Percentiles rank a stretch among this genome's conserved stretches.
Evolutionary conservation across 2,797 vertebrate genomes (phyloP).

Genomic region (Erpetoichthys calabaricus): DNA sequence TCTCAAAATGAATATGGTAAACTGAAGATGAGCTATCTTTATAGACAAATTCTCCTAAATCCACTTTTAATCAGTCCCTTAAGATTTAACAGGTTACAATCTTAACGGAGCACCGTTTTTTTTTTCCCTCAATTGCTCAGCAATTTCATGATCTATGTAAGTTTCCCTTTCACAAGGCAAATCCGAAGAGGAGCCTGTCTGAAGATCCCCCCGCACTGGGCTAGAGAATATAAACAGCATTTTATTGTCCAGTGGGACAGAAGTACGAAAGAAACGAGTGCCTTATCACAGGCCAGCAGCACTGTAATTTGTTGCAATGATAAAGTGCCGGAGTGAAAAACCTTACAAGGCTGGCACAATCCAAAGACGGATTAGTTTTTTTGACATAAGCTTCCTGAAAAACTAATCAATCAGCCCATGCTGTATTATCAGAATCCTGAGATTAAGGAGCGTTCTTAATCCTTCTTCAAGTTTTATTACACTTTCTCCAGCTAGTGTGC

Average conservation of each 20-base stretch:
- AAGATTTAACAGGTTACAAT: constrained; percentile 23
- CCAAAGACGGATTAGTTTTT: constrained; percentile 88
- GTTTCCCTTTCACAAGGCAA: constrained; percentile 33
- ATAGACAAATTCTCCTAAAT: constrained; percentile 33
- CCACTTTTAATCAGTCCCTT: constrained; percentile 42
- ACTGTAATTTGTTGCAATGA: constrained; percentile 76
- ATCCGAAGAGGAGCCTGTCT: constrained; percentile 48
- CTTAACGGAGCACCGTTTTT: constrained; percentile 11
- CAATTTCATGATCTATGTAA: constrained; percentile 12
- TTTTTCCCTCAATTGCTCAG: constrained; percentile 6
- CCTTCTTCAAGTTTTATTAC: constrained; percentile 73
- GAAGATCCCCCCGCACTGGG: constrained; percentile 54
- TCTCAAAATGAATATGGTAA: constrained; percentile 37
- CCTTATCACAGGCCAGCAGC: constrained; percentile 91
- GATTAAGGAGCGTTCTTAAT: constrained; percentile 76
- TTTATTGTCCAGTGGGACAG: constrained; percentile 64
- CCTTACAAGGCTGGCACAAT: constrained; percentile 83
- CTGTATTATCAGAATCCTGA: constrained; percentile 69
- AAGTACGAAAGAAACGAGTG: constrained; percentile 57
- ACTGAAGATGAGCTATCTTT: constrained; percentile 26
- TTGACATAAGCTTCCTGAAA: constrained; percentile 91
- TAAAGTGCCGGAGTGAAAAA: constrained; percentile 75
- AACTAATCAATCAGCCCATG: constrained; percentile 87
- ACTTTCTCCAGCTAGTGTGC: constrained; percentile 45
- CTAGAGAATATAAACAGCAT: constrained; percentile 75